Evolutionary conservation across 2,113 vertebrate genomes (phyloP), one percentile per base, ranked within the genome.

Genomic region (Astatoreochromis straeleni): DNA sequence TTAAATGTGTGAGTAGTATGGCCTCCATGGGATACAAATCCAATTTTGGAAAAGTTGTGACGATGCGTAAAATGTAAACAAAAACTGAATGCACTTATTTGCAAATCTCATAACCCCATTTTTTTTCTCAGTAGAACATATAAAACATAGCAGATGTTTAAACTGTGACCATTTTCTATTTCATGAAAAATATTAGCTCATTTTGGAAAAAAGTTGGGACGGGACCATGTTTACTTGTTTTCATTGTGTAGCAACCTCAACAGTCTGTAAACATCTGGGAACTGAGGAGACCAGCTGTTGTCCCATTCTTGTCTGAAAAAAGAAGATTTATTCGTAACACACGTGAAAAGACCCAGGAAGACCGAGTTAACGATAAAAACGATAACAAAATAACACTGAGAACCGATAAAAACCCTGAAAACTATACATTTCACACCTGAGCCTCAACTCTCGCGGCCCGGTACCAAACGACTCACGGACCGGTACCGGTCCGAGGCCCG

Each of bases 321-420:
- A 51, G 47, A 51, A 51, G 8, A 51, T 51, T 51, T 19, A 51
- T 19, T 51, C 49, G 9, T 51, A 51, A 19, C 49, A 19, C 49
- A 51, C 0, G 4, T 51, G 47, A 51, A 51, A 51, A 51, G 47
- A 51, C 47, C 47, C 47, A 19, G 8, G 47, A 51, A 51, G 0
- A 51, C 17, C 0, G 17, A 19, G 47, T 51, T 2, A 51, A 51
- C 49, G 1, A 51, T 19, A 51, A 51, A 51, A 51, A 51, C 8
- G 4, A 9, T 19, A 19, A 19, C 17, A 51, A 51, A 51, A 51
- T 51, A 0, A 5, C 38, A 1, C 38, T 0, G 5, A 40, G 1
- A 40, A 40, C 10, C 2, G 38, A 40, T 40, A 40, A 40, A 40
- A 40, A 49, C 47, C 4, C 47, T 49, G 47, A 49, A 49, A 51